Base-by-base conservation (phyloP, 2,113 vertebrate genomes). In the Bujurquina vittata region DNA sequence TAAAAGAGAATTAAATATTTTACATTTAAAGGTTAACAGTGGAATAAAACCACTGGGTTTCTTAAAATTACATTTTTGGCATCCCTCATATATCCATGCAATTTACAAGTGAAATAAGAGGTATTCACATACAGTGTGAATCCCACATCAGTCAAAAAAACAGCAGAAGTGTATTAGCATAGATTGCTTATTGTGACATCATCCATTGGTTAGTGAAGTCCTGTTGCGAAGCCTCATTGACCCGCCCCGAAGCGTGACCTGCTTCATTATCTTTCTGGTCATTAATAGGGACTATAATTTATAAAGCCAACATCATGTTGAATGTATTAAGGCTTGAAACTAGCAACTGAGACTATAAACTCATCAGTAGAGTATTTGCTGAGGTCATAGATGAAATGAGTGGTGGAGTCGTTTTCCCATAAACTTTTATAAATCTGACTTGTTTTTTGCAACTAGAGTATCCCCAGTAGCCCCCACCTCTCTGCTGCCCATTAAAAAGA, bases 311-410 rank as follows among this genome's bases (percentile, higher is more conserved):
- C 65, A 33, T 72, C 67, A 72, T 54, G 26, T n/a, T 72, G 67
- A 72, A 72, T 72, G 33, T 54, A 54, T 72, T 72, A 52, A 54
- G 46, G 31, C 67, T 54, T 72, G 18, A 54, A 72, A 54, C 31
- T 54, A 33, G 46, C 67, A 54, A 49, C 10, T 11, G 26, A 54
- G 46, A 33, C 46, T 54, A 54, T 54, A 72, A 72, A 33, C 67
- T 72, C 67, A 54, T 54, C 65, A 72, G 65, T 31, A 72, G 65
- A 72, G 43, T 72, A 72, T 72, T 72, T 72, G 46, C 67, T 72
- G 67, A 72, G 67, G 46, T 72, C 46, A 54, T 72, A 33, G 46
- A 72, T 72, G 46, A 72, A 72, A 26, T 33, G 26, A 72, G 67
- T 17, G 14, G 49, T 33, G 52, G 43, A 52, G 65, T 52, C 18